Conservation (phyloP, 2,797 vertebrate genomes). For the Steatocranus sp. region DNA sequence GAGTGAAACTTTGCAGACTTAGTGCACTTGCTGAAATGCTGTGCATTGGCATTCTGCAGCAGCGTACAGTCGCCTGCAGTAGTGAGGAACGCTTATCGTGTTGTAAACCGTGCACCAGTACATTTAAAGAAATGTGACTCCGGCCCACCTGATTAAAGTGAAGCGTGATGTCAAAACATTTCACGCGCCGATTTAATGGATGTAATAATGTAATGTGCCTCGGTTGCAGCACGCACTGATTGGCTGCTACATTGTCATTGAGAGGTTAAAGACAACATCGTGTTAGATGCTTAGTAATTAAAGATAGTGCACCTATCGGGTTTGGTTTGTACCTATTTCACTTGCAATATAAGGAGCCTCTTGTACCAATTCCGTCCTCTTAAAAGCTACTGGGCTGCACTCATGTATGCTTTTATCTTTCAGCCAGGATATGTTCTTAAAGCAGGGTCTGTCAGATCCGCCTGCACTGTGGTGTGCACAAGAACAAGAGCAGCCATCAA, state of each 20-base stretch:
- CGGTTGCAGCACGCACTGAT: conserved; percentile 18
- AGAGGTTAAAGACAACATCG: conserved; percentile 61
- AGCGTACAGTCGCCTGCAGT: conserved; percentile 8
- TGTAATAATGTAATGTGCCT: conserved; percentile 12
- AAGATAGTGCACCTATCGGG: conserved; percentile 54
- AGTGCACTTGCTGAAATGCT: conserved; percentile 57
- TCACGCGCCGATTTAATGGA: conserved; percentile 42
- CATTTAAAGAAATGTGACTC: conserved; percentile 37
- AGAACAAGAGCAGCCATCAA: conserved; percentile 78
- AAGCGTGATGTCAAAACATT: conserved; percentile 38
- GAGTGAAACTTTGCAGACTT: conserved; percentile 83
- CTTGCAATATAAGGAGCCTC: conserved; percentile 46
- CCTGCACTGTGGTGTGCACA: conserved; percentile 60
- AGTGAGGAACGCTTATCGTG: conserved; percentile 9
- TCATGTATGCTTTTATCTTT: conserved; percentile 74
- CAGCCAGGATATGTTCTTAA: conserved; percentile 74
- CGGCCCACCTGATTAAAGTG: conserved; percentile 43
- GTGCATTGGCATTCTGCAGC: conserved; percentile 46
- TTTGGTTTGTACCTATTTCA: conserved; percentile 41
- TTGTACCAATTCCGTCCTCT: conserved; percentile 70
- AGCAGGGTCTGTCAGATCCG: conserved; percentile 74
- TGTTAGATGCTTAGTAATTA: conserved; percentile 53
- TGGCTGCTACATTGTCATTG: conserved; percentile 3
- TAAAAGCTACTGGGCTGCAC: conserved; percentile 74
- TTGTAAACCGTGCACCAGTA: conserved; percentile 17